These are phyloP conservation scores for Dermolepida albohirtum DNA, from an alignment of 2,888 invertebrate genomes.

Conservation along the genomic window DNA sequence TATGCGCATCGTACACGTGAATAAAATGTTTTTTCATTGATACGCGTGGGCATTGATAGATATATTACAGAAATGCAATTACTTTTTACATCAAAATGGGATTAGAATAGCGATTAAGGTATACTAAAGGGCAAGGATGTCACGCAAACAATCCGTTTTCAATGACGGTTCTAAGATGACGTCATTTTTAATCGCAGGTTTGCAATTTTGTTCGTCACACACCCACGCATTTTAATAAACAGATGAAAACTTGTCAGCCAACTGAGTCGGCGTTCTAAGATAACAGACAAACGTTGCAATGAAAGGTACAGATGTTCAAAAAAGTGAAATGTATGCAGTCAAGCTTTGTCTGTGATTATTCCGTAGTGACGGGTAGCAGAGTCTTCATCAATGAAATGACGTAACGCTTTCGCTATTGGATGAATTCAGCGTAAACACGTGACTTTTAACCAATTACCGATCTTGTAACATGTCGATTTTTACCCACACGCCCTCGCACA, in stretches of 20 bases:
- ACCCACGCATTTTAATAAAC: slow-evolving; percentile 46
- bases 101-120: slow-evolving; percentile 25
- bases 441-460: slow-evolving; percentile 61
- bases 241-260: slow-evolving; percentile 24
- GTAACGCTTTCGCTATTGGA: slow-evolving; percentile 63
- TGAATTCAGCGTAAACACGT: slow-evolving; percentile 59
- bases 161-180: slow-evolving; percentile 54
- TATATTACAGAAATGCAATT: background rate
- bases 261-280: slow-evolving; percentile 25
- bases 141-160: slow-evolving; percentile 51
- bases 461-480: slow-evolving; percentile 50
- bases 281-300: background rate
- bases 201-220: slow-evolving; percentile 52
- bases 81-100: slow-evolving; percentile 1
- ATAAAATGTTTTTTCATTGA: background rate
- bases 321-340: slow-evolving; percentile 11
- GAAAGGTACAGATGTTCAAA: slow-evolving; percentile 23
- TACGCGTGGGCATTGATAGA: background rate
- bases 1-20: background rate
- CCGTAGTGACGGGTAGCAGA: slow-evolving; percentile 8
- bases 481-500: slow-evolving; percentile 55
- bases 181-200: slow-evolving; percentile 54
- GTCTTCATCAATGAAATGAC: slow-evolving; percentile 68
- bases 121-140: slow-evolving; percentile 43
- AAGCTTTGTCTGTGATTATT: slow-evolving; percentile 31